Evolutionary conservation across 2,113 vertebrate genomes (phyloP).

Genomic region (Corythaixoides concolor): DNA sequence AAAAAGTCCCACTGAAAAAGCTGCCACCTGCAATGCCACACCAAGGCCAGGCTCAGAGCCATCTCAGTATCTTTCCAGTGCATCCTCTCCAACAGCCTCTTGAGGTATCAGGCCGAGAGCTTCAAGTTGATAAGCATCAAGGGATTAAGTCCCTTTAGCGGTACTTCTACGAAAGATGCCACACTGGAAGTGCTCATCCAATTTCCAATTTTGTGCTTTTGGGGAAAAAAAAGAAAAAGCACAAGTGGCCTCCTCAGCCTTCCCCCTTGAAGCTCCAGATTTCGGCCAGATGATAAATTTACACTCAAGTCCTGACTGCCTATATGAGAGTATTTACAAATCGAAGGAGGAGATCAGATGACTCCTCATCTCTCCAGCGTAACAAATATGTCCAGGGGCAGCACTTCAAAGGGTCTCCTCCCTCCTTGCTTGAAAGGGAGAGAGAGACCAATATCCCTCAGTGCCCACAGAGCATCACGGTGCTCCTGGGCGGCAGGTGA

Average conservation of each 20-base stretch:
- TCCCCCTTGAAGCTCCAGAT: background rate
- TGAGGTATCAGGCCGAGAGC: background rate
- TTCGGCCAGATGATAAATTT: background rate
- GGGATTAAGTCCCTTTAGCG: background rate
- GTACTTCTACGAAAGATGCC: background rate
- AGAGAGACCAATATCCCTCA: background rate
- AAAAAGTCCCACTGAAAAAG: background rate
- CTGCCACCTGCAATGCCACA: background rate
- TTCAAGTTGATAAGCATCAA: background rate
- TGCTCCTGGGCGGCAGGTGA: fast-evolving
- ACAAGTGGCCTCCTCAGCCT: background rate
- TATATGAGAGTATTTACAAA: background rate
- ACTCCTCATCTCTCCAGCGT: background rate
- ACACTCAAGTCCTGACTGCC: background rate
- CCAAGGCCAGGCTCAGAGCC: background rate
- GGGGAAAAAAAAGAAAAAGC: background rate
- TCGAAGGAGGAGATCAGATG: background rate
- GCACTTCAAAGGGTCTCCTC: background rate
- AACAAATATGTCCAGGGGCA: background rate
- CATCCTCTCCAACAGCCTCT: background rate
- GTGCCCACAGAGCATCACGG: fast-evolving
- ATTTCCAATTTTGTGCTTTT: background rate
- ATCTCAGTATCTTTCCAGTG: background rate
- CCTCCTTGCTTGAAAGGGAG: background rate
- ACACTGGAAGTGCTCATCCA: background rate